These are phyloP conservation scores for Trissolcus brochymenae DNA, from an alignment of 2,888 invertebrate genomes.

Conservation along the genomic window DNA sequence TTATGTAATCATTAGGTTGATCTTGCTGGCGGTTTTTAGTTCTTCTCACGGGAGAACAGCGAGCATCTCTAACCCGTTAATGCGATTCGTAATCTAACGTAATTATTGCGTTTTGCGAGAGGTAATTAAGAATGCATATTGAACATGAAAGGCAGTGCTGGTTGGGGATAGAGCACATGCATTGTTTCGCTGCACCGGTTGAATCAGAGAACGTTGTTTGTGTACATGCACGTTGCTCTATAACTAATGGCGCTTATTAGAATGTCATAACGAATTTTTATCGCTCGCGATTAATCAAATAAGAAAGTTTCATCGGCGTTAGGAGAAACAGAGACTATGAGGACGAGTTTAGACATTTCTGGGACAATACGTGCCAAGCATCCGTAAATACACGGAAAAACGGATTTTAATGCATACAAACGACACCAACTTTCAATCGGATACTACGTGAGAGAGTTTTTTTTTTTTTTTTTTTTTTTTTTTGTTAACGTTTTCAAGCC, in stretches of 20 bases:
- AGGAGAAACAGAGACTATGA: slow-evolving; percentile 17
- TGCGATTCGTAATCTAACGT: slow-evolving; percentile 34
- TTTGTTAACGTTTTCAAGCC: not conserved
- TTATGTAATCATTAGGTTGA: slow-evolving; percentile 53
- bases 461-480: slow-evolving; percentile 6
- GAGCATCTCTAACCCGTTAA: slow-evolving; percentile 49
- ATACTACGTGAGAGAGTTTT: slow-evolving; percentile 29
- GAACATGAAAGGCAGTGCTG: slow-evolving; percentile 41
- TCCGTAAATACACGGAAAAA: slow-evolving; percentile 24
- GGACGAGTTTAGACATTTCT: slow-evolving; percentile 39
- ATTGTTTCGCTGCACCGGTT: slow-evolving; percentile 22
- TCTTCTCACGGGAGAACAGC: slow-evolving; percentile 35
- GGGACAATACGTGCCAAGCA: slow-evolving; percentile 45
- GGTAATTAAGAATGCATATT: slow-evolving; percentile 50
- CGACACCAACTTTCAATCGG: slow-evolving; percentile 22
- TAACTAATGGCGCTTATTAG: slow-evolving; percentile 22
- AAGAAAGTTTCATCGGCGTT: slow-evolving; percentile 40
- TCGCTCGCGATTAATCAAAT: slow-evolving; percentile 39
- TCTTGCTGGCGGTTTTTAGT: slow-evolving; percentile 19
- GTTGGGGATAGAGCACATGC: slow-evolving; percentile 6
- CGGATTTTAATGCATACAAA: slow-evolving; percentile 19
- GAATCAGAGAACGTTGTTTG: slow-evolving; percentile 9
- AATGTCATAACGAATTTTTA: slow-evolving; percentile 36
- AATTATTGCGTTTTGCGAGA: slow-evolving; percentile 51
- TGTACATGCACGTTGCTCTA: slow-evolving; percentile 29